Evolutionary conservation across 2,888 invertebrate genomes (phyloP).

Genomic region (Sussaba pulchella): DNA sequence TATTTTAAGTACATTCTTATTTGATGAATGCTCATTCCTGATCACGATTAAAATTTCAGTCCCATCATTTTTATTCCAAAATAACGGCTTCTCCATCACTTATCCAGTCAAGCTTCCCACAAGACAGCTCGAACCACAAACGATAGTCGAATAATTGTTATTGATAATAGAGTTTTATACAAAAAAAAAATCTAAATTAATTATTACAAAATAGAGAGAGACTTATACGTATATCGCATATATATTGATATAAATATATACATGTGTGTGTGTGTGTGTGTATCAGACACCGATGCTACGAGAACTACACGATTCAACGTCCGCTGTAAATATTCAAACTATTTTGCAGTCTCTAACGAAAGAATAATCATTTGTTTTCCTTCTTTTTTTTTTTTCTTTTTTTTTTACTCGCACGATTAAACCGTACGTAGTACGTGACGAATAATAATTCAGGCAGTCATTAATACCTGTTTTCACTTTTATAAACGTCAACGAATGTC

Average conservation of each 20-base stretch:
- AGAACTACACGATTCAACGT: slow-evolving; percentile 54
- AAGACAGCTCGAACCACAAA: neutral
- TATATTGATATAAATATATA: slow-evolving; percentile 15
- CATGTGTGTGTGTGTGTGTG: slow-evolving; percentile 28
- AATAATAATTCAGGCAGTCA: slow-evolving; percentile 31
- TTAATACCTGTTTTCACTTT: slow-evolving; percentile 66
- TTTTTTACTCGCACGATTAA: slow-evolving; percentile 10
- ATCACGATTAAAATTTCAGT: slow-evolving; percentile 41
- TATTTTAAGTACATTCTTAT: no score
- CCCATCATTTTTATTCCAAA: slow-evolving; percentile 16
- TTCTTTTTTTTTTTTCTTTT: slow-evolving; percentile 36
- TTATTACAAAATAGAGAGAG: slow-evolving; percentile 58
- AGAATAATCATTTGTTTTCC: slow-evolving; percentile 20
- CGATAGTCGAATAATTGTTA: slow-evolving; percentile 48
- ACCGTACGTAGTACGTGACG: slow-evolving; percentile 6
- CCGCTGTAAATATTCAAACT: slow-evolving; percentile 68
- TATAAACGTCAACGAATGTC: slow-evolving; percentile 57
- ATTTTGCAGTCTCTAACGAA: slow-evolving; percentile 45
- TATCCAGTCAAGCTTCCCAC: slow-evolving; percentile 7
- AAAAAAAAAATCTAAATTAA: slow-evolving; percentile 33
- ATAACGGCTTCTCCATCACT: slow-evolving; percentile 1
- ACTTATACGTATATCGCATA: slow-evolving; percentile 58
- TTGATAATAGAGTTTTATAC: slow-evolving; percentile 65
- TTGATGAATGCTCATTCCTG: no score
- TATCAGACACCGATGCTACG: slow-evolving; percentile 42